Base-by-base conservation (phyloP, 2,888 invertebrate genomes). In the Pinctada fucata region DNA sequence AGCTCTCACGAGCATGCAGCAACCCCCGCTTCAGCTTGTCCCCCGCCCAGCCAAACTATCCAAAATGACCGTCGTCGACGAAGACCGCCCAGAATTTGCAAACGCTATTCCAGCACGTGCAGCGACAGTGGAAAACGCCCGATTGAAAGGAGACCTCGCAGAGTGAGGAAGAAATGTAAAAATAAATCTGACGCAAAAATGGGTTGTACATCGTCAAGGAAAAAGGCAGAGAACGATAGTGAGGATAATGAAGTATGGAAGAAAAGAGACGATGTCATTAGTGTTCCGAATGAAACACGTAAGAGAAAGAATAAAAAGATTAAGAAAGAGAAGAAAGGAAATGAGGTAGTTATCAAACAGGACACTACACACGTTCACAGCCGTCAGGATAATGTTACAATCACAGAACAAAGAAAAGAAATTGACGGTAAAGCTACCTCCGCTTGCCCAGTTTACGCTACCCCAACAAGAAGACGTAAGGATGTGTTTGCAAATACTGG, bases 241-340 rank as follows among this genome's bases (percentile, higher is more conserved):
- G 67, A 67, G 3, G 67, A 67, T 31, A 45, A 45, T 31, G 67
- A 67, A 31, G 45, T 67, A 3, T 67, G 67, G 67, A 45, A 31
- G 8, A 67, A 45, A 45, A 16, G 67, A 3, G 67, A 67, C 16
- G 67, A 67, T n/a, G 31, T 3, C 10, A 45, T 16, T 10, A 73
- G 65, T 64, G 65, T 48, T 63, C 10, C 47, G n/a, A 58, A 73
- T 5, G 51, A 66, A 6, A 65, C 16, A 73, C 47, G 63, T 2
- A 16, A 48, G 65, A 64, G 49, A 65, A 73, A 73, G 73, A 73
- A 73, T 16, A 16, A 67, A 45, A 45, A 67, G 6, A 31, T 10
- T 45, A 67, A 67, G 67, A 45, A 67, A 4, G 45, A 67, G 31
- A 67, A 10, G 8, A 10, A 6, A 58, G 58, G 58, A 6, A 73